Evolutionary conservation across 2,888 invertebrate genomes (phyloP), one percentile per base, ranked within the genome.

Genomic region (Cerceris rybyensis): DNA sequence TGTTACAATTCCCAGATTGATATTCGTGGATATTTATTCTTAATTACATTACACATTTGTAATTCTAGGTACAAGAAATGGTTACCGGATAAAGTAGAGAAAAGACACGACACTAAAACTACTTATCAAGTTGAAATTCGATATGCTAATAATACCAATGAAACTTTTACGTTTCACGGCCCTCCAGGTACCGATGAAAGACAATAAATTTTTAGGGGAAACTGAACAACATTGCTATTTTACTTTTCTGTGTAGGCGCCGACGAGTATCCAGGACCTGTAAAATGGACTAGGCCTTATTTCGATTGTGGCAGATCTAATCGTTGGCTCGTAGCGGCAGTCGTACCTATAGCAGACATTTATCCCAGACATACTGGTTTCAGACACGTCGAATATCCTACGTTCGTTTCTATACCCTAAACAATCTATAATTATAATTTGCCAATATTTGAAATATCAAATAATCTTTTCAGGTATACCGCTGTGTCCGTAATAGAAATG

Each of bases 271-370:
- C 97, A 1, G 98, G 98, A 0, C 99, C 99, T 13, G 97, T 99
- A 0, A 96, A 97, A 91, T 98, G 97, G 96, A 98, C 98, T 0
- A 94, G 96, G 73, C 99, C 99, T 0, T 99, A 99, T 92, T 99
- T 98, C 92, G 99, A 99, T 93, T 99, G 99, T 91, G 98, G 97
- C 6, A 94, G 98, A 80, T 96, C 98, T 0, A 98, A 99, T 93
- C 97, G 98, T 90, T 99, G 99, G 99, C 93, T 99, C 49, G 96
- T 99, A 8, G 97, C 96, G 39, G 98, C 98, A 0, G 97, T 98
- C 1, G 97, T 98, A 28, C 99, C 99, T 0, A 96, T 99, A 52
- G 98, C 98, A 5, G 99, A 99, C 91, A 98, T 98, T 84, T 98
- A 97, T 93, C 98, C 98, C 0, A 94, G 98, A 13, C 98, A 98